Evolutionary conservation across 2,797 vertebrate species (phyloP), one percentile per base, ranked within the genome.

Genomic region (Graptemys geographica): DNA sequence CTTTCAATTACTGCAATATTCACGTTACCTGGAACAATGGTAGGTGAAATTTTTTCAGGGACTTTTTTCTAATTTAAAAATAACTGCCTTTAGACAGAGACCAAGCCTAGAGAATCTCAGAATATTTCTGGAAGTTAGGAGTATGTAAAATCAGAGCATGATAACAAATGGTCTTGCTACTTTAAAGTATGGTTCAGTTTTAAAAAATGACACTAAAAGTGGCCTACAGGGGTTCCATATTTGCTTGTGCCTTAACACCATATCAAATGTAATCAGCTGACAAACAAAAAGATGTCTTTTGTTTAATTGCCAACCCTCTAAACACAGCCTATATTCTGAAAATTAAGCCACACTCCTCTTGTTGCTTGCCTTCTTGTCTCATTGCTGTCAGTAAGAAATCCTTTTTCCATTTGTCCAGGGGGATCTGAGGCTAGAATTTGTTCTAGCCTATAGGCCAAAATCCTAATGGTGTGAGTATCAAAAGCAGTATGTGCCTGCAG

Each of bases 181-280:
- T 13, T 59, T 18, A 0, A 16, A 55, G 65, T 0, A 1, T 51
- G 80, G 55, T 25, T 72, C 91, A 94, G 81, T 85, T 37, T 51
- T 41, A 0, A 23, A 79, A 83, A 76, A 1, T 3, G 53, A 76
- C 41, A 27, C 12, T 23, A 47, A 47, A 47, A 8, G 23, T 28
- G 25, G 44, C 41, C 57, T 55, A 7, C 3, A 0, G 78, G 2
- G 12, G 3, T 55, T 6, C 9, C 19, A 53, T n/a, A 62, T 81
- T 84, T 69, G 81, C 37, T 19, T 69, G n/a, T 44, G 90, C 65
- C 2, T 0, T 9, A 6, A 23, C 33, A 3, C 37, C 0, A 0
- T 5, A 10, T 19, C 8, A 47, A 81, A 72, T 57, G 86, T 5
- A 81, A 51, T 3, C 3, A 10, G 37, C 52, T 65, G 18, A 25